Conservation (phyloP, 2,888 invertebrate species). For the Minunthozetes semirufus region DNA sequence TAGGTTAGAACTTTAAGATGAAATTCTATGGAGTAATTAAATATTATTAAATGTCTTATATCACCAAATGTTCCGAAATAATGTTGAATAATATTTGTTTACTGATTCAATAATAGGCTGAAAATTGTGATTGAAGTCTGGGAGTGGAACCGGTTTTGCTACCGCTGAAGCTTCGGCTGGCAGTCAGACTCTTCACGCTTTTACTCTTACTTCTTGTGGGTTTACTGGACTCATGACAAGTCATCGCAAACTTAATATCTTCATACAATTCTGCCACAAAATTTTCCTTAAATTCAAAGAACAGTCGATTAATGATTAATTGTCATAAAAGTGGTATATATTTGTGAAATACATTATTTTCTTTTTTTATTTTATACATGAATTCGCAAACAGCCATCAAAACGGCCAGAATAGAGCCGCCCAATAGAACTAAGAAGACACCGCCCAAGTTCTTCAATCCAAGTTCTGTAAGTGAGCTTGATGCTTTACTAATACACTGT, state of each 20-base stretch:
- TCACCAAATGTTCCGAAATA: too few species aligned
- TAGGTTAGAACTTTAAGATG: too few species aligned
- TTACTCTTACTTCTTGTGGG: conserved; percentile 33
- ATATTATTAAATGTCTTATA: too few species aligned
- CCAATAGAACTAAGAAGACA: conserved; percentile 41
- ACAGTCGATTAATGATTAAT: too few species aligned
- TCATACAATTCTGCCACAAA: conserved; percentile 35
- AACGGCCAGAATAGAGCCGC: conserved; percentile 71
- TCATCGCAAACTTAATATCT: conserved; percentile 35
- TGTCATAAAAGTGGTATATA: too few species aligned
- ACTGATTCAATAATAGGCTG: neutral
- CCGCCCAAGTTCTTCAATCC: conserved; percentile 41
- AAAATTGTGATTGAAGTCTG: neutral
- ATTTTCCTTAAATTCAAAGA: conserved; percentile 5
- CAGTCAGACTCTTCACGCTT: conserved; percentile 3
- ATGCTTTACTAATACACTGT: neutral
- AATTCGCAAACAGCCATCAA: conserved; percentile 91
- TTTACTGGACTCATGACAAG: conserved; percentile 39
- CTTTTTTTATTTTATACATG: conserved; percentile 84
- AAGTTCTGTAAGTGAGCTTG: conserved; percentile 45
- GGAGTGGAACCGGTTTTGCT: conserved; percentile 17
- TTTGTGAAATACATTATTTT: neutral
- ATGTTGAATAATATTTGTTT: too few species aligned
- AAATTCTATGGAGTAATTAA: too few species aligned
- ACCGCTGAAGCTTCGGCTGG: conserved; percentile 23